Percentiles rank a stretch among this genome's conserved stretches.
Conservation (phyloP, 2,888 invertebrate genomes). For the Hirtodrosophila trivittata region DNA sequence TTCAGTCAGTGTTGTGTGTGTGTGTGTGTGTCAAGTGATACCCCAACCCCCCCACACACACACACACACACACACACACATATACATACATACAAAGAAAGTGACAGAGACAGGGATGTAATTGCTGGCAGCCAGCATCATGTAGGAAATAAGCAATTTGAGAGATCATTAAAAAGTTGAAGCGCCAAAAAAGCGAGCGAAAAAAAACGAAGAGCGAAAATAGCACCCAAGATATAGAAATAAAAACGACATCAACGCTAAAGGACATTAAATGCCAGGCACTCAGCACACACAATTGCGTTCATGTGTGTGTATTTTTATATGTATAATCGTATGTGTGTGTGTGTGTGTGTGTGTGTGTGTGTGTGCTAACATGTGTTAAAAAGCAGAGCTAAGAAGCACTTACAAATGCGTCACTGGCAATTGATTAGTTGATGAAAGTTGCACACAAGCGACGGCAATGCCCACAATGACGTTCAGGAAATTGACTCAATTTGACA, state of each 20-base stretch:
- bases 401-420: slow-evolving; percentile 36
- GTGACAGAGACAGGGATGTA: slow-evolving; percentile 47
- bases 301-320: background rate
- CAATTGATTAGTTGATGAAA: slow-evolving; percentile 54
- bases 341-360: background rate
- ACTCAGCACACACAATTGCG: slow-evolving; percentile 25
- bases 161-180: slow-evolving; percentile 78
- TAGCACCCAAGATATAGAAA: slow-evolving; percentile 54
- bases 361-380: slow-evolving; percentile 24
- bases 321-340: background rate
- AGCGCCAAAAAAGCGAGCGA: slow-evolving; percentile 53
- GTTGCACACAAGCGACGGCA: slow-evolving; percentile 2
- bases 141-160: slow-evolving; percentile 79
- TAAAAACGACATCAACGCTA: slow-evolving; percentile 69
- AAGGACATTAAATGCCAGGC: slow-evolving; percentile 62
- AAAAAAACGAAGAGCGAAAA: slow-evolving; percentile 21
- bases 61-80: slow-evolving; percentile 31
- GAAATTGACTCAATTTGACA: slow-evolving; percentile 71
- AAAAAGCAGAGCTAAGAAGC: slow-evolving; percentile 21
- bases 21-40: slow-evolving; percentile 54
- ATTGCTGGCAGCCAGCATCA: slow-evolving; percentile 67
- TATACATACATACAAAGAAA: slow-evolving; percentile 31
- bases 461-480: slow-evolving; percentile 36
- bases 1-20: slow-evolving; percentile 38
- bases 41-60: slow-evolving; percentile 22